Evolutionary conservation across 2,113 vertebrate species (phyloP), one percentile per base, ranked within the genome.

Genomic region (Rana temporaria): DNA sequence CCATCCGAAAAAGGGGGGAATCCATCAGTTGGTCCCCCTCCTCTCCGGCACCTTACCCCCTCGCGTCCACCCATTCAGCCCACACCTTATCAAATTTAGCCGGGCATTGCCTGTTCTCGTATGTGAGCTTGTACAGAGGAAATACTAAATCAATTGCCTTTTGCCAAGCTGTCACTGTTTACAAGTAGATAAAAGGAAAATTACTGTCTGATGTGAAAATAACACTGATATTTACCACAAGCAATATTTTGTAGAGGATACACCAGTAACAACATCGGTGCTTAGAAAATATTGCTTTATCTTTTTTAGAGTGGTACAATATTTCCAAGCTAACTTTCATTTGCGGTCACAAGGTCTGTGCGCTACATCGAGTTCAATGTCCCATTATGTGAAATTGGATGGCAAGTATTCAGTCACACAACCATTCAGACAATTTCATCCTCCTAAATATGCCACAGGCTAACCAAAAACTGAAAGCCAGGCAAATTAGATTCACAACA

Each of bases 351-450:
- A 70, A 71, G 68, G 68, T 71, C 68, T 24, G 16, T 71, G 53
- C 48, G 34, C 52, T 55, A 55, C 48, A 16, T 22, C 52, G 18
- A 18, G 68, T 30, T 53, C 20, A 71, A 55, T 71, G 68, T 55
- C 42, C 48, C 48, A 71, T 55, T 55, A 71, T 71, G 68, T 26
- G 48, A 71, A 71, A 71, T 71, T 71, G 48, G 68, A 71, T 55
- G 32, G 20, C 67, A 69, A 6, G 67, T n/a, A 52, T 48, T 69
- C 38, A 52, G n/a, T 42, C n/a, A 22, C 67, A 52, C n/a, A 69
- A 52, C 15, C 48, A 55, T 18, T 55, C 48, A 53, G 68, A 71
- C 48, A 71, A 52, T 52, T 38, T 15, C 52, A 24, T 53, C 42
- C 42, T 48, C 42, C 42, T 70, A 53, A 70, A 52, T 70, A 70